Percentiles rank a stretch among this genome's conserved stretches.
Conservation (phyloP, 2,888 invertebrate genomes). For the Andrena trimmerana region DNA sequence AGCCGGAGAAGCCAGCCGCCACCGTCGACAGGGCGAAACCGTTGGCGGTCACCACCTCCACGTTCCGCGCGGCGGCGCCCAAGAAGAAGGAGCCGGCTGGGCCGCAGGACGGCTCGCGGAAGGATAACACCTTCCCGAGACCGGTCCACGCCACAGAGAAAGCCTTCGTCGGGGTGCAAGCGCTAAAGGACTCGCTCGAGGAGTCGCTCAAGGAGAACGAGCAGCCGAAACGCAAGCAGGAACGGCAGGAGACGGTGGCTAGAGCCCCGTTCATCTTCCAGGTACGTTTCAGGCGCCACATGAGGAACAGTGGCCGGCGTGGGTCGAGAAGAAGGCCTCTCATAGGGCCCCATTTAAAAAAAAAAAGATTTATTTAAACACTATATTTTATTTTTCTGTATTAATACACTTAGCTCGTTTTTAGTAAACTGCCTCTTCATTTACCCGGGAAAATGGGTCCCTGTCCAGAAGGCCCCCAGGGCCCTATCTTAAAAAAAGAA, state of each 20-base stretch:
- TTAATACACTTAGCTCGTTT: background rate
- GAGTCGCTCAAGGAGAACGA: slow-evolving; percentile 65
- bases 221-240: slow-evolving; percentile 45
- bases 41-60: slow-evolving; percentile 82
- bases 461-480: too few species aligned
- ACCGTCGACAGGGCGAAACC: slow-evolving; percentile 69
- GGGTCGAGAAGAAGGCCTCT: too few species aligned
- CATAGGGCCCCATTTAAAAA: too few species aligned
- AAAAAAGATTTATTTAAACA: too few species aligned
- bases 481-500: too few species aligned
- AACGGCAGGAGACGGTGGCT: slow-evolving; percentile 4
- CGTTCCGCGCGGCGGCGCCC: slow-evolving; percentile 74
- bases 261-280: slow-evolving; percentile 71
- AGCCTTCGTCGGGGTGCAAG: slow-evolving; percentile 54
- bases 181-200: slow-evolving; percentile 55
- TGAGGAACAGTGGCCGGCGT: too few species aligned
- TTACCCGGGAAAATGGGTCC: too few species aligned
- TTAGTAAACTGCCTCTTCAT: too few species aligned
- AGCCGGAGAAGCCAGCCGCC: background rate
- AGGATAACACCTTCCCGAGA: slow-evolving; percentile 67
- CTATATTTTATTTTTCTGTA: too few species aligned
- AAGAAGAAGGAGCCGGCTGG: slow-evolving; percentile 29
- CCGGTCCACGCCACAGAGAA: slow-evolving; percentile 60
- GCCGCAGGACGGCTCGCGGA: slow-evolving; percentile 61
- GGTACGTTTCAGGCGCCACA: slow-evolving; percentile 53